Percentiles rank a stretch among this genome's conserved stretches.
Conservation (phyloP, 2,888 invertebrate species). For the Calliopum simillimum region DNA sequence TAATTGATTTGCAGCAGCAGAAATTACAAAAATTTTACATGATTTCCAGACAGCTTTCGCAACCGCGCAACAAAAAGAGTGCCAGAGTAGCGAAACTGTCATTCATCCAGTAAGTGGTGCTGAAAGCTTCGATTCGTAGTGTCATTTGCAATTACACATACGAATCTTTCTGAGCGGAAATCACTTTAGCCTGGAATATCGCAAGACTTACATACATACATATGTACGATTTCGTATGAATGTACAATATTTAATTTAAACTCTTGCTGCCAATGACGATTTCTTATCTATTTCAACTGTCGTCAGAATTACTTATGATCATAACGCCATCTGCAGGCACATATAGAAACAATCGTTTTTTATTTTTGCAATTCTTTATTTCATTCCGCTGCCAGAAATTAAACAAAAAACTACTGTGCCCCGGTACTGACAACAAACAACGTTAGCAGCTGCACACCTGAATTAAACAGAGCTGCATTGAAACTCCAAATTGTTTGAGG, state of each 20-base stretch:
- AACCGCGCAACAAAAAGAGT: neutral
- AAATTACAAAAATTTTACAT: slow-evolving; percentile 19
- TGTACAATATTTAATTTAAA: neutral
- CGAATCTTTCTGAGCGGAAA: no score
- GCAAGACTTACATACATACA: neutral
- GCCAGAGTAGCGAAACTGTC: neutral
- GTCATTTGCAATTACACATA: no score
- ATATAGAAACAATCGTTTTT: neutral
- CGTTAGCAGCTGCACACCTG: neutral
- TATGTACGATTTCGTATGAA: neutral
- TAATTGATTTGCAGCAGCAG: slow-evolving; percentile 32
- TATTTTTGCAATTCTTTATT: neutral
- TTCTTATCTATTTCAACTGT: slow-evolving; percentile 21
- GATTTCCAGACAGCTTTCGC: slow-evolving; percentile 11
- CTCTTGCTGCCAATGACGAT: neutral
- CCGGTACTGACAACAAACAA: neutral
- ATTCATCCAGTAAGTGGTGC: no score
- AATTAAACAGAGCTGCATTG: slow-evolving; percentile 3
- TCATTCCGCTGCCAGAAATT: slow-evolving; percentile 1
- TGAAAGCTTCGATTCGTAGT: no score
- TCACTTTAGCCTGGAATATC: neutral
- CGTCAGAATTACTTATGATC: slow-evolving; percentile 21
- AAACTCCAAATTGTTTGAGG: neutral
- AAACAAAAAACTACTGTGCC: slow-evolving; percentile 5
- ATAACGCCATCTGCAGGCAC: slow-evolving; percentile 19